Evolutionary conservation across 2,888 invertebrate genomes (phyloP).

Genomic region (Chymomyza procnemis): DNA sequence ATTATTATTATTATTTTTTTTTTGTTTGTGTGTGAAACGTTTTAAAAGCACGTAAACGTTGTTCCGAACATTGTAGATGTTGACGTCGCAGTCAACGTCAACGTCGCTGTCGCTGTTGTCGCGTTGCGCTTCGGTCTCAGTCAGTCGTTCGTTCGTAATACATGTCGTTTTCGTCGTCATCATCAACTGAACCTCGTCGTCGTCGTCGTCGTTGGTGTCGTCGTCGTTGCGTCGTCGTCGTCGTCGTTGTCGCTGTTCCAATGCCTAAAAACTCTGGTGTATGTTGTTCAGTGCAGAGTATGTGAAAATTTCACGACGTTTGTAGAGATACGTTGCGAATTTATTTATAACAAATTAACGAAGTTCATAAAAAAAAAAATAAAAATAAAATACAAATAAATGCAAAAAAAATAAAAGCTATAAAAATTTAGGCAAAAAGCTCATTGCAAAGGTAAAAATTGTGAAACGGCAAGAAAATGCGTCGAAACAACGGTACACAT

Average conservation of each 20-base stretch:
- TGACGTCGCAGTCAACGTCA: constrained; percentile 40
- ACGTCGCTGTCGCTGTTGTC: constrained; percentile 34
- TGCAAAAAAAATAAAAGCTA: neutral
- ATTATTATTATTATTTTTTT: too few species aligned
- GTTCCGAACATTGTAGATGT: too few species aligned
- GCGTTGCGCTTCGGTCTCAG: constrained; percentile 28
- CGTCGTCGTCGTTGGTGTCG: constrained; percentile 16
- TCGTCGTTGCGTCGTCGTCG: constrained; percentile 2
- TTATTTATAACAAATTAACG: constrained; percentile 62
- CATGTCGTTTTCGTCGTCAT: constrained; percentile 14
- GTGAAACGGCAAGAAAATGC: constrained; percentile 34
- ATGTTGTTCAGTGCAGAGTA: constrained; percentile 63
- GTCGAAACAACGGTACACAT: neutral
- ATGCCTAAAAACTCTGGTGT: constrained; percentile 70
- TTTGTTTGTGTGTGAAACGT: too few species aligned
- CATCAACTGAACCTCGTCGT: constrained; percentile 23
- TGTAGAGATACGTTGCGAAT: constrained; percentile 64
- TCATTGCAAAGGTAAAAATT: constrained; percentile 12
- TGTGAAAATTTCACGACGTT: constrained; percentile 64
- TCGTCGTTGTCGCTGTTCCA: constrained; percentile 33
- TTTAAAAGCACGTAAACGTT: constrained; percentile 3
- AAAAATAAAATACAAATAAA: neutral
- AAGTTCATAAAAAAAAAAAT: constrained; percentile 26
- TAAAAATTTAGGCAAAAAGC: neutral
- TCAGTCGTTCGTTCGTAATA: too few species aligned